Percentiles rank a stretch among this genome's conserved stretches.
Conservation (phyloP, 1,140 invertebrate species). For the Scaptomyza hsui region DNA sequence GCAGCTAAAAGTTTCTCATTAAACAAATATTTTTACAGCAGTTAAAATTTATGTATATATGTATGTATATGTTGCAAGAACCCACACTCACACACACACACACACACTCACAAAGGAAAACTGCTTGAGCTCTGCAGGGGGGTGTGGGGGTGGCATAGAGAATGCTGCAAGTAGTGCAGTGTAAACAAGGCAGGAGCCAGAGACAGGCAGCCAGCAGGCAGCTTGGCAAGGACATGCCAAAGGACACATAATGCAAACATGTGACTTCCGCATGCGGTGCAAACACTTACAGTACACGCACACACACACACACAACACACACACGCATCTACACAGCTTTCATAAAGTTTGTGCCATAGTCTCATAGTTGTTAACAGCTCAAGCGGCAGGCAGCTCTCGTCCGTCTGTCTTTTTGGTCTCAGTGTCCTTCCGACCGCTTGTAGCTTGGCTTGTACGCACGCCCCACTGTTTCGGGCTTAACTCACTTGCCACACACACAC, state of each 20-base stretch:
- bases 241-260: slow-evolving; percentile 82
- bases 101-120: slow-evolving; percentile 26
- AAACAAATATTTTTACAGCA: slow-evolving; percentile 82
- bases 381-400: slow-evolving; percentile 48
- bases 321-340: slow-evolving; percentile 47
- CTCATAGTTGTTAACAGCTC: slow-evolving; percentile 82
- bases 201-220: slow-evolving; percentile 22
- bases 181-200: slow-evolving; percentile 57
- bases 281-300: slow-evolving; percentile 68
- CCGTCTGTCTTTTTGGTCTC: slow-evolving; percentile 24
- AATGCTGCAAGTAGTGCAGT: slow-evolving; percentile 58
- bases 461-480: slow-evolving; percentile 25
- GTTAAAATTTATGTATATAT: slow-evolving; percentile 62
- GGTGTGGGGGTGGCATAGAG: background rate
- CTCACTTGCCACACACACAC: slow-evolving; percentile 7
- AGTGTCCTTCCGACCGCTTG: slow-evolving; percentile 68
- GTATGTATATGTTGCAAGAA: slow-evolving; percentile 52
- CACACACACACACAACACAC: slow-evolving; percentile 36
- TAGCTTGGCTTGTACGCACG: slow-evolving; percentile 64
- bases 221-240: slow-evolving; percentile 75
- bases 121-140: too few species aligned
- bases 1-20: slow-evolving; percentile 77
- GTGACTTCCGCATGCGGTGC: slow-evolving; percentile 80
- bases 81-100: slow-evolving; percentile 4
- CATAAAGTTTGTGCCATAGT: slow-evolving; percentile 74